These are phyloP conservation scores for Helicoverpa zea DNA, from an alignment of 1,140 invertebrate genomes.

Conservation along the genomic window DNA sequence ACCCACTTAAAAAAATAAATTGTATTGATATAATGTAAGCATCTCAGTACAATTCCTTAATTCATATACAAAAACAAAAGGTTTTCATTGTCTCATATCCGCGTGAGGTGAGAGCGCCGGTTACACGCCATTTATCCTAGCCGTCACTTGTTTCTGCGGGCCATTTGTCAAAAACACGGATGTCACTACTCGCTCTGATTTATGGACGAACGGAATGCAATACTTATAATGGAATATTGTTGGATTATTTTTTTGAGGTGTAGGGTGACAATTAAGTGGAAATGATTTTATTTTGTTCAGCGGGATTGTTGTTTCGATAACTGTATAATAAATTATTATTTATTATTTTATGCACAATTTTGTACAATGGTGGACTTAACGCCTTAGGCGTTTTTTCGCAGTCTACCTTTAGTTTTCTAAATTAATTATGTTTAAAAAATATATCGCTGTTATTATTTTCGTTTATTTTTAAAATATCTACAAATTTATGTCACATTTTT, in stretches of 20 bases:
- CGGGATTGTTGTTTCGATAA: too few species aligned
- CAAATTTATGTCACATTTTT: too few species aligned
- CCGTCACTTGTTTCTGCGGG: conserved; percentile 74
- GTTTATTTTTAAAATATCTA: too few species aligned
- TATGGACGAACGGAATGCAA: conserved; percentile 72
- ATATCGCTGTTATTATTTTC: too few species aligned
- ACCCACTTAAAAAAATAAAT: not conserved
- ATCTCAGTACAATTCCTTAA: too few species aligned
- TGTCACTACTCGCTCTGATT: conserved; percentile 76
- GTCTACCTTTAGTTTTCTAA: too few species aligned
- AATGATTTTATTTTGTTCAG: not conserved
- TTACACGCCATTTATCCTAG: conserved; percentile 79
- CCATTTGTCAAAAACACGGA: conserved; percentile 83
- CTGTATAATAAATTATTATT: too few species aligned
- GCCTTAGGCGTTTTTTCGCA: too few species aligned
- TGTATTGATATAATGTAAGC: too few species aligned
- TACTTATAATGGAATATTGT: conserved; percentile 84
- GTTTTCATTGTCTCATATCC: not conserved
- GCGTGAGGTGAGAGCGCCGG: conserved; percentile 56
- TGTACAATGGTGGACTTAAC: too few species aligned
- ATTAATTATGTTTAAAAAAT: too few species aligned
- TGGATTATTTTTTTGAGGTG: conserved; percentile 71
- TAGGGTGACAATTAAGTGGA: conserved; percentile 56
- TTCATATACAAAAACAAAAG: conserved; percentile 16
- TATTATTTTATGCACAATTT: too few species aligned